Evolutionary conservation across 2,888 invertebrate genomes (phyloP).

Genomic region (Argyresthia albistria): DNA sequence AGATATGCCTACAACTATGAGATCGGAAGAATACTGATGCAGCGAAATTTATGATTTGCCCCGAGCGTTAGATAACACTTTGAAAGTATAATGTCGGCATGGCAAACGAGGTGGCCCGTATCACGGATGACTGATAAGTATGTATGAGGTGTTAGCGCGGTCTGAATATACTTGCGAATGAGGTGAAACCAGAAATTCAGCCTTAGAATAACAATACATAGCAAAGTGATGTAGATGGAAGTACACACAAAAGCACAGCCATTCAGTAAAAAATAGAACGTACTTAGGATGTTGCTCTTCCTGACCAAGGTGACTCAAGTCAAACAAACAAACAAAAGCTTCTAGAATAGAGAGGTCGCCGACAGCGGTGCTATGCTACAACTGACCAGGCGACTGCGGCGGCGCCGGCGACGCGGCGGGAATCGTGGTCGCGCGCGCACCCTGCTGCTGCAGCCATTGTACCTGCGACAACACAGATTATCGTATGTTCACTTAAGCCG

Average conservation of each 20-base stretch:
- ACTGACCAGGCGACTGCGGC: slow-evolving; percentile 54
- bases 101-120: slow-evolving; percentile 20
- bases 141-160: slow-evolving; percentile 28
- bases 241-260: too few relatives aligned
- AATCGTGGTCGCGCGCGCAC: slow-evolving; percentile 70
- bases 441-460: slow-evolving; percentile 79
- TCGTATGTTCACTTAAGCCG: too few relatives aligned
- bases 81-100: slow-evolving; percentile 50
- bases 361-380: background rate
- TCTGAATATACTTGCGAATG: too few relatives aligned
- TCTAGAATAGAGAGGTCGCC: too few relatives aligned
- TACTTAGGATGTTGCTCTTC: too few relatives aligned
- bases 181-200: too few relatives aligned
- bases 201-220: too few relatives aligned
- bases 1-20: background rate
- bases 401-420: slow-evolving; percentile 58
- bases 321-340: too few relatives aligned
- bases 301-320: too few relatives aligned
- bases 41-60: background rate
- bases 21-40: background rate
- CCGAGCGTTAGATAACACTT: slow-evolving; percentile 26
- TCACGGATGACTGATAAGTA: slow-evolving; percentile 29
- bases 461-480: slow-evolving; percentile 29
- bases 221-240: too few relatives aligned
- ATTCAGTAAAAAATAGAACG: too few relatives aligned